Percentiles rank a stretch among this genome's conserved stretches.
Conservation (phyloP, 2,113 vertebrate species). For the Odontesthes bonariensis region DNA sequence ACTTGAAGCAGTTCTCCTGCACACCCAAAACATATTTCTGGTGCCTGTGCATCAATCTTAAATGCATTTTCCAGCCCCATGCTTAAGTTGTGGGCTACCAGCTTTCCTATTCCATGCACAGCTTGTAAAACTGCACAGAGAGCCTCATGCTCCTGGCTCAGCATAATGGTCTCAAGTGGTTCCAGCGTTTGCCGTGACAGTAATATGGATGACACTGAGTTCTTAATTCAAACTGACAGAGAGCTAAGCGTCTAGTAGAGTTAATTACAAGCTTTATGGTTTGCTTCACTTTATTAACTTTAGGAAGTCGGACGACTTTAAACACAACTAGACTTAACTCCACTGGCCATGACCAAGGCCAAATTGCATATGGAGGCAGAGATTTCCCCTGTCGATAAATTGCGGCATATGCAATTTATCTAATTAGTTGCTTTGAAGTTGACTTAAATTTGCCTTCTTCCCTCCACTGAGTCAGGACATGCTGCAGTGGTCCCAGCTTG, state of each 20-base stretch:
- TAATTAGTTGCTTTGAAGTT: constrained; percentile 70
- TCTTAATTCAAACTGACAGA: constrained; percentile 63
- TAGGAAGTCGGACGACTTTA: constrained; percentile 61
- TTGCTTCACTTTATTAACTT: constrained; percentile 69
- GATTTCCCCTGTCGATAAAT: constrained; percentile 58
- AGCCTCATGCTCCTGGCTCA: constrained; percentile 27
- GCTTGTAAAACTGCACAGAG: constrained; percentile 37
- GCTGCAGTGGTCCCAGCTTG: constrained; percentile 57
- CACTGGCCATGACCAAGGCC: constrained; percentile 59
- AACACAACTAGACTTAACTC: constrained; percentile 57
- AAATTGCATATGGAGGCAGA: constrained; percentile 54
- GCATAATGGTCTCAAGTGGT: constrained; percentile 30
- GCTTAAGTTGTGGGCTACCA: constrained; percentile 30
- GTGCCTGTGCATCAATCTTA: constrained; percentile 33
- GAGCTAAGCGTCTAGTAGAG: constrained; percentile 38
- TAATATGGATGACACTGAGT: constrained; percentile 43
- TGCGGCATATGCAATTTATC: constrained; percentile 71
- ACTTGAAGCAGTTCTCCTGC: constrained; percentile 16
- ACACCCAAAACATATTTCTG: constrained; percentile 19
- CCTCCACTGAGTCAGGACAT: constrained; percentile 52
- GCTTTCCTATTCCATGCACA: constrained; percentile 31
- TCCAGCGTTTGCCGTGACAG: constrained; percentile 42
- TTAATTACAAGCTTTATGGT: constrained; percentile 69
- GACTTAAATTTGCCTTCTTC: constrained; percentile 62
- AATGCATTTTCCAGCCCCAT: constrained; percentile 40